phyloP scores from a whole-genome alignment of 1,140 invertebrate genomes.

The Xylocopa sonorina region DNA sequence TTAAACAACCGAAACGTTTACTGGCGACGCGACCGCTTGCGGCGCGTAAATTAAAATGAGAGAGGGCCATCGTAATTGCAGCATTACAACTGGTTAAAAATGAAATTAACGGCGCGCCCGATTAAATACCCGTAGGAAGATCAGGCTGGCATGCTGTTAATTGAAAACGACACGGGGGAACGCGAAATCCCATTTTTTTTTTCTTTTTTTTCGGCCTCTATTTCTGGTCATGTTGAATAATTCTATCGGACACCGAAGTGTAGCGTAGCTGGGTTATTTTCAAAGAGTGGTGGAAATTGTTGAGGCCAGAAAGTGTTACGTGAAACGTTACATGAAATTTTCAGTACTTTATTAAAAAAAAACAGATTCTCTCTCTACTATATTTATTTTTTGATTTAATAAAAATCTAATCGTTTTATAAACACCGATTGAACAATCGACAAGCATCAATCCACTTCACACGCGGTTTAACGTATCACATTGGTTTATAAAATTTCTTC shows the following conservation, averaged over 20 bases:
- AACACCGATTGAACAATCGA: too few species aligned
- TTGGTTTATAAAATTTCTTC: too few species aligned
- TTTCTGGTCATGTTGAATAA: background rate
- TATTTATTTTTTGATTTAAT: too few species aligned
- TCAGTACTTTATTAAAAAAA: too few species aligned
- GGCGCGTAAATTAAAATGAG: conserved; percentile 45
- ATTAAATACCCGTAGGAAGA: conserved; percentile 36
- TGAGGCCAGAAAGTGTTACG: background rate
- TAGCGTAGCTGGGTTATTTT: background rate
- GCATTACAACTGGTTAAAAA: conserved; percentile 54
- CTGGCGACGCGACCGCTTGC: background rate
- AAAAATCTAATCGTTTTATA: too few species aligned
- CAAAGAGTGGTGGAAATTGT: background rate
- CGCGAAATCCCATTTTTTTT: background rate
- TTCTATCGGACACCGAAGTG: background rate
- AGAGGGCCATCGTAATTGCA: conserved; percentile 32
- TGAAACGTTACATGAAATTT: too few species aligned
- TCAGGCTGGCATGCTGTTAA: conserved; percentile 25
- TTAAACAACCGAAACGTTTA: conserved; percentile 52
- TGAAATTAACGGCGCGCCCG: conserved; percentile 37
- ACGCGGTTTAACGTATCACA: too few species aligned
- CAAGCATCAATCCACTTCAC: too few species aligned
- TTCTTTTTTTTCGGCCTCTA: background rate
- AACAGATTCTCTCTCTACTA: too few species aligned
- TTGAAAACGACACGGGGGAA: conserved; percentile 43